Percentiles rank a stretch among this genome's conserved stretches.
Conservation (phyloP, 2,797 vertebrate genomes). For the Phoeniculus purpureus region DNA sequence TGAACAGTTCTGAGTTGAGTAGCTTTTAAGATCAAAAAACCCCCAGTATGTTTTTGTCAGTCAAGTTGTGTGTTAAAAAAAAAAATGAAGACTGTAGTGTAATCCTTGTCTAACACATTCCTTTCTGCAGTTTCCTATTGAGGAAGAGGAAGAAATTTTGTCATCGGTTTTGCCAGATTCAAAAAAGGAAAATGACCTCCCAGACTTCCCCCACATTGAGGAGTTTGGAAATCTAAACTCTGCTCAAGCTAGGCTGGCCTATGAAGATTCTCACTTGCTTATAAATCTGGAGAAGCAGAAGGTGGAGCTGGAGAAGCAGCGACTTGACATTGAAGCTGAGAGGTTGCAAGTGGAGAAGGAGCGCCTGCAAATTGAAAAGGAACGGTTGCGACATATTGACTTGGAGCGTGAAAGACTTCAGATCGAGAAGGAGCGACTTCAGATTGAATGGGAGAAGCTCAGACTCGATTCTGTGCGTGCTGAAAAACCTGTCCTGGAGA, state of each 20-base stretch:
- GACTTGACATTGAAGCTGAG: slow-evolving; percentile 88
- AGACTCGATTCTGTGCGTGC: slow-evolving; percentile 73
- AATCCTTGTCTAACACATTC: slow-evolving; percentile 7
- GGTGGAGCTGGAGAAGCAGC: slow-evolving; percentile 89
- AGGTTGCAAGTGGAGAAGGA: slow-evolving; percentile 91
- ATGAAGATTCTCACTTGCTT: slow-evolving; percentile 83
- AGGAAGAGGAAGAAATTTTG: slow-evolving; percentile 91
- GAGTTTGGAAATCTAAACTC: slow-evolving; percentile 86
- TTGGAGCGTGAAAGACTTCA: slow-evolving; percentile 86
- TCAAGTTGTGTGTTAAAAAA: not conserved
- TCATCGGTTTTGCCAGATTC: slow-evolving; percentile 90
- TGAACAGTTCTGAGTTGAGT: not conserved
- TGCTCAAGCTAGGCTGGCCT: slow-evolving; percentile 83
- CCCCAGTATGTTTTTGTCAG: not conserved
- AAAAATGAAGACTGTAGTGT: not conserved
- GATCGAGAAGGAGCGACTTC: slow-evolving; percentile 86
- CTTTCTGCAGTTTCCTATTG: slow-evolving; percentile 80
- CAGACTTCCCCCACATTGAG: slow-evolving; percentile 86
- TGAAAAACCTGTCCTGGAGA: slow-evolving; percentile 76
- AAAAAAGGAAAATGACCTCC: slow-evolving; percentile 83
- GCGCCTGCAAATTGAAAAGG: slow-evolving; percentile 88
- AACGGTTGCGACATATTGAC: slow-evolving; percentile 85
- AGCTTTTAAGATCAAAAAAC: not conserved
- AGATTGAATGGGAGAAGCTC: slow-evolving; percentile 87
- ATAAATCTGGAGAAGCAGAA: slow-evolving; percentile 90